phyloP scores from a whole-genome alignment of 2,113 vertebrate genomes.

The Clarias gariepinus region DNA sequence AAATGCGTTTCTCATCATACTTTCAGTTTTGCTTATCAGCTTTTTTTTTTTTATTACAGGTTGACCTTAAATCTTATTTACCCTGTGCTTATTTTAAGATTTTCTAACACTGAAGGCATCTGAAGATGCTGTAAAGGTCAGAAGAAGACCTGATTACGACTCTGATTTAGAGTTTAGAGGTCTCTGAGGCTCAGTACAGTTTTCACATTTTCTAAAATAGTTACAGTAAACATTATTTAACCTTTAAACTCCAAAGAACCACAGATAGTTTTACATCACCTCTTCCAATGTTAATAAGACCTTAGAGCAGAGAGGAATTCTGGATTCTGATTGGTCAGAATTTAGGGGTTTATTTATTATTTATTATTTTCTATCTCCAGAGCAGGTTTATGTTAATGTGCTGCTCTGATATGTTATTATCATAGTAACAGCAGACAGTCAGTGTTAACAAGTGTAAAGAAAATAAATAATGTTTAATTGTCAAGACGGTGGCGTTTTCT shows the following conservation, averaged over 20 bases:
- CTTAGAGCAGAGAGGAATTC: background rate
- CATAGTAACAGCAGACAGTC: background rate
- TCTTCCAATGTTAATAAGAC: background rate
- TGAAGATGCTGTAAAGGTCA: background rate
- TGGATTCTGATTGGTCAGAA: background rate
- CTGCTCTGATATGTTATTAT: background rate
- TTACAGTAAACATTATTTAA: background rate
- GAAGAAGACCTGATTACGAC: background rate
- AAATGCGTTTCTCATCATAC: conserved; percentile 22
- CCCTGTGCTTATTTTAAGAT: background rate
- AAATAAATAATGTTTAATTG: too few species aligned
- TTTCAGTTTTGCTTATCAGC: background rate
- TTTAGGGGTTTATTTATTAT: background rate
- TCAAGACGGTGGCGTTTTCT: background rate
- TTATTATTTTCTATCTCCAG: background rate
- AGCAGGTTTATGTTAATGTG: background rate
- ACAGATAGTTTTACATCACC: background rate
- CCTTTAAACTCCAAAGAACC: background rate
- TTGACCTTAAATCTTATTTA: background rate
- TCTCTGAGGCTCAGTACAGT: background rate
- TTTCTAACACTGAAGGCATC: background rate
- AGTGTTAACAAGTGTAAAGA: background rate
- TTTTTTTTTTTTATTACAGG: background rate
- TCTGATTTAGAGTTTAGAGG: background rate
- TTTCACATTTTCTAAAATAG: background rate